Conservation (phyloP, 1,140 invertebrate species). For the Ceratina calcarata region DNA sequence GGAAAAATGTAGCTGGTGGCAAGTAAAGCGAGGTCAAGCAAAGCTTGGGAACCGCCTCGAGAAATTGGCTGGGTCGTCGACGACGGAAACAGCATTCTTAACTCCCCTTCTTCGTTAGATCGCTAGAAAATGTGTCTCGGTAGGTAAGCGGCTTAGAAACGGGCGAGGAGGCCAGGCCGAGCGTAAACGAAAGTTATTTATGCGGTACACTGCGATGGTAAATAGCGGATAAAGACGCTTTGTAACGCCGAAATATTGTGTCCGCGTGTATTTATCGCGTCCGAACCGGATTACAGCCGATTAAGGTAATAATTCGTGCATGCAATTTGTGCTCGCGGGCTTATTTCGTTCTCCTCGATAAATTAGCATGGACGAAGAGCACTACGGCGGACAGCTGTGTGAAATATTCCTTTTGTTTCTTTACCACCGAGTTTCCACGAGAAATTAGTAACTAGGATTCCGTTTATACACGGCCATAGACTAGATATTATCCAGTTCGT, state of each 20-base stretch:
- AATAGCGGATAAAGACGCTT: not conserved
- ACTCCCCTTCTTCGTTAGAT: not conserved
- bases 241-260: constrained; percentile 1
- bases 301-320: constrained; percentile 20
- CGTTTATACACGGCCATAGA: too few species aligned
- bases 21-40: not conserved
- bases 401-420: constrained; percentile 22
- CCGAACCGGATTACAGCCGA: constrained; percentile 1
- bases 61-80: not conserved
- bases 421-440: not conserved
- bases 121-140: not conserved
- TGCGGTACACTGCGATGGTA: not conserved
- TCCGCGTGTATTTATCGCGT: not conserved
- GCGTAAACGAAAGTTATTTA: constrained; percentile 21
- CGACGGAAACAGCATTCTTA: not conserved
- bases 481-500: not conserved
- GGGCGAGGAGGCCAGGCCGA: not conserved
- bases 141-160: constrained; percentile 2
- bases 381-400: not conserved
- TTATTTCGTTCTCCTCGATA: constrained; percentile 8
- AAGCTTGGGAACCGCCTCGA: not conserved
- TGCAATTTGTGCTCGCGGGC: not conserved
- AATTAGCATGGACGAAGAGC: constrained; percentile 14
- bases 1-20: not conserved
- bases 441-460: not conserved